Evolutionary conservation across 2,113 vertebrate genomes (phyloP), one percentile per base, ranked within the genome.

Genomic region (Tautogolabrus adspersus): DNA sequence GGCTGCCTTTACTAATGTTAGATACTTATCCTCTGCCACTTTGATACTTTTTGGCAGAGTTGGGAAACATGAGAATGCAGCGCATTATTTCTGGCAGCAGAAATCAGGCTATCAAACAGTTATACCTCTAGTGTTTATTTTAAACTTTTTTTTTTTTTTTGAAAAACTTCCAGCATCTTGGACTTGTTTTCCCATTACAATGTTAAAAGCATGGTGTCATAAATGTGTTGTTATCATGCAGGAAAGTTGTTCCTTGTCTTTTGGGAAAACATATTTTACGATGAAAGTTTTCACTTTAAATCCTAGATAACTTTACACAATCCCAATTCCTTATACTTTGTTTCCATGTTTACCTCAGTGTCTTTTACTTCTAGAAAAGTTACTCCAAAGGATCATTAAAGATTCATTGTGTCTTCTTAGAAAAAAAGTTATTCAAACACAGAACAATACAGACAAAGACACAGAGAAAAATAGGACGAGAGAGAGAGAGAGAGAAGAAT

Each of bases 381-480:
- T 90, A 89, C 63, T 64, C 65, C 21, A 10, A 67, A 47, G 66
- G 62, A 85, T 85, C 88, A 87, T 92, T 87, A 91, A 91, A 85
- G 62, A 93, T 90, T 91, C 76, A 86, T 89, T 40, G 63, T 8
- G 47, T 85, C 82, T 82, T 87, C 82, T 77, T 47, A 75, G 64
- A 66, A 71, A 66, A 74, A 79, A 71, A 77, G 67, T 73, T 72
- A 75, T 49, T 34, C 77, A 83, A 82, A 81, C 37, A 46, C 58
- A 79, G 79, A 90, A 86, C 83, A 88, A 86, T 84, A 63, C 66
- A 70, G 51, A 73, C 46, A 57, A 61, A 76, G 76, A 78, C 57
- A 40, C 40, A 18, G 68, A 57, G 58, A 77, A 87, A 87, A 93
- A 86, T 91, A 80, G 88, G 83, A 86, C 89, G 83, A 86, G 76